phyloP scores from a whole-genome alignment of 2,113 vertebrate genomes.

The Gavia stellata region DNA sequence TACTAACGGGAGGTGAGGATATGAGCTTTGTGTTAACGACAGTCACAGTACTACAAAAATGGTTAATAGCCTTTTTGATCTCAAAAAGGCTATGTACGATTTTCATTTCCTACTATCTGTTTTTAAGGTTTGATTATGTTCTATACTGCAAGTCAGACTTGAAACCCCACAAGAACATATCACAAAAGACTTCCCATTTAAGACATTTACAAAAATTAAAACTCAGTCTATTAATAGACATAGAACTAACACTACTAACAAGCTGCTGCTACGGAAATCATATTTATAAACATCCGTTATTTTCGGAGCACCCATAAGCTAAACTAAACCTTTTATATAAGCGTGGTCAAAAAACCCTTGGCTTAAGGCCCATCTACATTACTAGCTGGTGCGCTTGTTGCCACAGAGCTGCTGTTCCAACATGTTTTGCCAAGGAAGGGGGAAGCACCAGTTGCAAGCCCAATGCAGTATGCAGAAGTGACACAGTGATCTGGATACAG shows the following conservation, averaged over 20 bases:
- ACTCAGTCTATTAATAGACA: not conserved
- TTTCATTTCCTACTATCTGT: not conserved
- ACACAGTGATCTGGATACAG: not conserved
- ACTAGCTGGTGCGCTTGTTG: not conserved
- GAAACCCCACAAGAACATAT: not conserved
- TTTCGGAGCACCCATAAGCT: accelerated
- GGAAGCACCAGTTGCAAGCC: not conserved
- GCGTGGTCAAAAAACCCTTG: not conserved
- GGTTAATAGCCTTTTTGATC: not conserved
- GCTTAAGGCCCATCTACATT: not conserved
- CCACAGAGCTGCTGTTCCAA: not conserved
- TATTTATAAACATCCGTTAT: not conserved
- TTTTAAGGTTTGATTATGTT: not conserved
- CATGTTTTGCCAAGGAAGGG: not conserved
- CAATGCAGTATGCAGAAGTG: accelerated
- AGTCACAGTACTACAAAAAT: not conserved
- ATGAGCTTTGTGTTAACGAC: not conserved
- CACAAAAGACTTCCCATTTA: not conserved
- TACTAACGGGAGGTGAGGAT: not conserved
- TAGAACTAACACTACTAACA: not conserved
- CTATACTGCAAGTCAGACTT: not conserved
- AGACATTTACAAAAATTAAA: not conserved
- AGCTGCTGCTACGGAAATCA: not conserved
- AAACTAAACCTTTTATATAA: not conserved
- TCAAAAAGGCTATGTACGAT: not conserved